Conservation (phyloP, 1,140 invertebrate genomes). For the Drosophila nikananu region DNA sequence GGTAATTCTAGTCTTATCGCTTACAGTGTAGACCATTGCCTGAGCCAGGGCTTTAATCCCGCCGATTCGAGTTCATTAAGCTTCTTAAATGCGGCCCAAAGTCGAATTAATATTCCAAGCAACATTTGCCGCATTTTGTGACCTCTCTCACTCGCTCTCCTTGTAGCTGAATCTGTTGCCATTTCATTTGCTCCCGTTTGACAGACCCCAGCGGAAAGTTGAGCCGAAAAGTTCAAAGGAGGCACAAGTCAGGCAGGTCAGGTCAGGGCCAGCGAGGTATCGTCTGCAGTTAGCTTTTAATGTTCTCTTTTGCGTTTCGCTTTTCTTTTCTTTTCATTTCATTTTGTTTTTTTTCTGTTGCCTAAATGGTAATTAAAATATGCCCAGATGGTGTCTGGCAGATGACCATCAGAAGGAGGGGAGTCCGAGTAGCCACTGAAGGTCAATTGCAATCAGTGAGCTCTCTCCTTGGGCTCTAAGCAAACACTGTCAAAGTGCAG, state of each 20-base stretch:
- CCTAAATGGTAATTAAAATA: slow-evolving; percentile 81
- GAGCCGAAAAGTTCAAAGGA: slow-evolving; percentile 54
- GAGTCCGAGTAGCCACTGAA: slow-evolving; percentile 5
- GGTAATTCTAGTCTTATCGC: background rate
- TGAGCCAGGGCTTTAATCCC: slow-evolving; percentile 24
- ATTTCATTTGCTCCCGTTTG: slow-evolving; percentile 23
- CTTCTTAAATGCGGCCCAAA: slow-evolving; percentile 46
- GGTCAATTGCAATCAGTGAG: slow-evolving; percentile 72
- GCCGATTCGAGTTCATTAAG: slow-evolving; percentile 45
- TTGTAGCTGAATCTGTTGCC: slow-evolving; percentile 6
- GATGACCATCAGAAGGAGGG: slow-evolving; percentile 4
- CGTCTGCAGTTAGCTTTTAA: slow-evolving; percentile 49
- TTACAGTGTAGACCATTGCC: slow-evolving; percentile 2
- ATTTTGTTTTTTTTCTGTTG: slow-evolving; percentile 32
- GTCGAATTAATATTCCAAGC: slow-evolving; percentile 57
- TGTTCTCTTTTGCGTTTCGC: slow-evolving; percentile 19
- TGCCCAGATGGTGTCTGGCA: slow-evolving; percentile 50
- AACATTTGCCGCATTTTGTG: slow-evolving; percentile 45
- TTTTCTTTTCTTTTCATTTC: slow-evolving; percentile 31
- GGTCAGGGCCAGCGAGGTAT: slow-evolving; percentile 22
- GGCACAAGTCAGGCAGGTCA: slow-evolving; percentile 19
- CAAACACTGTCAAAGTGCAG: slow-evolving; percentile 43
- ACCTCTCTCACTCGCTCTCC: background rate
- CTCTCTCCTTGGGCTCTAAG: slow-evolving; percentile 3
- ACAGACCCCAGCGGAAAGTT: slow-evolving; percentile 28